phyloP scores from a whole-genome alignment of 2,113 vertebrate genomes.

The Hemiprocne comata region DNA sequence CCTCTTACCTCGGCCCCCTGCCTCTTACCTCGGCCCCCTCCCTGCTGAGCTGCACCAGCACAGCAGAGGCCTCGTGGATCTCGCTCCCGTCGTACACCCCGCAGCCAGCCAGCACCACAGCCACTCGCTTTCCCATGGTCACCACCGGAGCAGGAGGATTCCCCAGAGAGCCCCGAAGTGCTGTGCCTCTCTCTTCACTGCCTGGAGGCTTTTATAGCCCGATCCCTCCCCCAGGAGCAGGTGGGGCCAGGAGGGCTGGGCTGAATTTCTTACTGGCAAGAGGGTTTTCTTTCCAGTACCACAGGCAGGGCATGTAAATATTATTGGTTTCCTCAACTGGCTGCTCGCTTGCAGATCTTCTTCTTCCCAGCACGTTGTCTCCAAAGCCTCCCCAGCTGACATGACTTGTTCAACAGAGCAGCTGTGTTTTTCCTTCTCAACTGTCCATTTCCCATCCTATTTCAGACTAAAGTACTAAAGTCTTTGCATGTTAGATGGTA shows the following conservation, averaged over 20 bases:
- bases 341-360: not conserved
- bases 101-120: slow-evolving; percentile 85
- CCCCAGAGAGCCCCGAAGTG: not conserved
- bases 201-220: slow-evolving; percentile 4
- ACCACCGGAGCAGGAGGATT: not conserved
- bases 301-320: not conserved
- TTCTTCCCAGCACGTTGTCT: not conserved
- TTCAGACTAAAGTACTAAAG: not conserved
- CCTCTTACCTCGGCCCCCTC: slow-evolving; percentile 67
- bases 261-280: not conserved
- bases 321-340: slow-evolving; percentile 38
- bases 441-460: not conserved
- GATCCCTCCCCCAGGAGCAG: not conserved
- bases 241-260: not conserved
- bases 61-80: slow-evolving; percentile 85
- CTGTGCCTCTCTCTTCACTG: not conserved
- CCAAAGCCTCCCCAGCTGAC: not conserved
- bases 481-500: not conserved
- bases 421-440: slow-evolving; percentile 7
- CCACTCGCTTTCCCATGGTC: slow-evolving; percentile 81
- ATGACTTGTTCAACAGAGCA: not conserved
- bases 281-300: slow-evolving; percentile 17
- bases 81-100: slow-evolving; percentile 88
- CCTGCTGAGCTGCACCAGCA: slow-evolving; percentile 87
- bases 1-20: slow-evolving; percentile 70